Conservation (phyloP, 2,797 vertebrate genomes). For the Spinus pinus region DNA sequence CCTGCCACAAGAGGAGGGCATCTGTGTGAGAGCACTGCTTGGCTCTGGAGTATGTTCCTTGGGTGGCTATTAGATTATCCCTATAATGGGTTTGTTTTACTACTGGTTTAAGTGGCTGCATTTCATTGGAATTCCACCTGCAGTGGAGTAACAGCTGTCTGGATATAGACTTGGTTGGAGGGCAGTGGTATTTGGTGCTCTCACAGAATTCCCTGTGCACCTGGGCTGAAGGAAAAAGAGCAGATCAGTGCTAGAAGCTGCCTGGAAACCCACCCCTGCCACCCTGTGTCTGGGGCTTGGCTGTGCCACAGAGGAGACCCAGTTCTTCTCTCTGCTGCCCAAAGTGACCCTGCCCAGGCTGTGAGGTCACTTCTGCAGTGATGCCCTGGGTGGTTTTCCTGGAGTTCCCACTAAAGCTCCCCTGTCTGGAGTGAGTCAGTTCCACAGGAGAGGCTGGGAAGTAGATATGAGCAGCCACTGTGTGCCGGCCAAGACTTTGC, state of each 20-base stretch:
- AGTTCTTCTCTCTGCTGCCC: neutral
- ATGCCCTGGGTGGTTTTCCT: neutral
- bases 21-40: neutral
- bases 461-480: neutral
- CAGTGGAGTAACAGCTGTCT: neutral
- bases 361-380: neutral
- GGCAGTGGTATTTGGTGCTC: neutral
- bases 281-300: neutral
- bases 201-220: neutral
- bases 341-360: neutral
- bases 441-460: neutral
- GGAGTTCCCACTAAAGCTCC: neutral
- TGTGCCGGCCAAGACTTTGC: neutral
- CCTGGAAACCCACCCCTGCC: fast-evolving
- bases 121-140: neutral
- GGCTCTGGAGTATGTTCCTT: fast-evolving
- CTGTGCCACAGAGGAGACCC: neutral
- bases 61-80: too few species aligned
- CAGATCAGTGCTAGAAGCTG: neutral
- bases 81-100: neutral
- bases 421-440: fast-evolving
- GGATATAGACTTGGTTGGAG: neutral
- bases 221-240: neutral
- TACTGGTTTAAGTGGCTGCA: neutral
- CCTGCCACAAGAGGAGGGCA: neutral